Conservation (phyloP, 2,888 invertebrate species). For the Gisinianus flammeolus region DNA sequence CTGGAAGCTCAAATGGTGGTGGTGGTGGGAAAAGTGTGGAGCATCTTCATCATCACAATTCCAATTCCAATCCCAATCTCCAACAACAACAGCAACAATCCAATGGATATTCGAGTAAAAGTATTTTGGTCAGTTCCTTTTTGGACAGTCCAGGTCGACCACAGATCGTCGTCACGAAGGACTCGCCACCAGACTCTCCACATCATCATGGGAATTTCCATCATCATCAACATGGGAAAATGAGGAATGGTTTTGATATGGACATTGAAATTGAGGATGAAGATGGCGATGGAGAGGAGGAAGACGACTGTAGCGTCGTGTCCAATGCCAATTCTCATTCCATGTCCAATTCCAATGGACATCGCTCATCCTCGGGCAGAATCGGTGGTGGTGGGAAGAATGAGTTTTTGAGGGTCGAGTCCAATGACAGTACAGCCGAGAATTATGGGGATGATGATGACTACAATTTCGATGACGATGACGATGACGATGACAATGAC, state of each 20-base stretch:
- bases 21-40: background rate
- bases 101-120: slow-evolving; percentile 5
- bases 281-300: slow-evolving; percentile 38
- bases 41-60: background rate
- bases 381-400: slow-evolving; percentile 23
- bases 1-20: background rate
- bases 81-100: slow-evolving; percentile 4
- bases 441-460: slow-evolving; percentile 58
- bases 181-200: slow-evolving; percentile 42
- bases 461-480: slow-evolving; percentile 53
- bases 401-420: slow-evolving; percentile 50
- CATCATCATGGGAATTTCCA: background rate
- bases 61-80: background rate
- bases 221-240: background rate
- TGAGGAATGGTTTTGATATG: background rate
- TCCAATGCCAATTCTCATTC: slow-evolving; percentile 18
- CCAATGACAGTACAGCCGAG: slow-evolving; percentile 55
- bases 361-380: slow-evolving; percentile 1
- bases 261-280: slow-evolving; percentile 35
- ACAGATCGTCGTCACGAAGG: slow-evolving; percentile 56
- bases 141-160: slow-evolving; percentile 42
- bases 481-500: slow-evolving; percentile 57
- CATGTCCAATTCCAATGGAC: background rate
- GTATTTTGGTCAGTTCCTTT: slow-evolving; percentile 17
- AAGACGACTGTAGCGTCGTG: slow-evolving; percentile 30